A percentile compares a stretch with the other conserved stretches of the same genome.
Evolutionary conservation across 2,888 invertebrate genomes (phyloP).

Genomic region (Mamestra brassicae): DNA sequence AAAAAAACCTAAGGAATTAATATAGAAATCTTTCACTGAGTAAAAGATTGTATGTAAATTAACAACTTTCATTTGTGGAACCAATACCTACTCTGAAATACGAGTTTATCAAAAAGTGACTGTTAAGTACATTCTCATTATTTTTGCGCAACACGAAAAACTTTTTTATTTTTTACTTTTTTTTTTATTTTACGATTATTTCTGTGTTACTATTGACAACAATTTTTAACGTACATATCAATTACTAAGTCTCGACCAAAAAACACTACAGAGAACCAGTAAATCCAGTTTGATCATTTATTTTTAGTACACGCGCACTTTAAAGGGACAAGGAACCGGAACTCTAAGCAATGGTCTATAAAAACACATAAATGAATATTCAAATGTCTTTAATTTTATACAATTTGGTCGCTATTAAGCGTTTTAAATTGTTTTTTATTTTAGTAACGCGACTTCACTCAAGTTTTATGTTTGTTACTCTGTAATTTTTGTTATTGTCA

Average conservation of each 20-base stretch:
- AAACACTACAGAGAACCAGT: not conserved
- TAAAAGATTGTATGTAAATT: too few relatives aligned
- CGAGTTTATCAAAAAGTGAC: too few relatives aligned
- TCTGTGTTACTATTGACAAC: too few relatives aligned
- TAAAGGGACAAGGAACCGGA: slow-evolving; percentile 38
- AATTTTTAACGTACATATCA: too few relatives aligned
- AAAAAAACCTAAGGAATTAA: too few relatives aligned
- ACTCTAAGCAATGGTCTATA: not conserved
- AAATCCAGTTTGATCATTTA: not conserved
- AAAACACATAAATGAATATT: slow-evolving; percentile 31
- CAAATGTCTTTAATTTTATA: slow-evolving; percentile 23
- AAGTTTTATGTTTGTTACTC: not conserved
- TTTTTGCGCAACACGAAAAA: too few relatives aligned
- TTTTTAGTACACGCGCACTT: not conserved
- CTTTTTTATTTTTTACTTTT: too few relatives aligned
- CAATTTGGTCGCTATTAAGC: not conserved
- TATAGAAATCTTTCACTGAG: too few relatives aligned
- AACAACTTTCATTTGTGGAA: too few relatives aligned
- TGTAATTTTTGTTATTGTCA: not conserved
- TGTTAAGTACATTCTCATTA: too few relatives aligned
- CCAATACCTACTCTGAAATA: too few relatives aligned
- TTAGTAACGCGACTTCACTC: not conserved
- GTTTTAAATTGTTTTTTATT: not conserved
- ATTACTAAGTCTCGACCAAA: not conserved
- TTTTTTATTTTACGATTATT: too few relatives aligned